Evolutionary conservation across 2,797 vertebrate genomes (phyloP), one percentile per base, ranked within the genome.

Genomic region (Chelidonichthys spinosus): DNA sequence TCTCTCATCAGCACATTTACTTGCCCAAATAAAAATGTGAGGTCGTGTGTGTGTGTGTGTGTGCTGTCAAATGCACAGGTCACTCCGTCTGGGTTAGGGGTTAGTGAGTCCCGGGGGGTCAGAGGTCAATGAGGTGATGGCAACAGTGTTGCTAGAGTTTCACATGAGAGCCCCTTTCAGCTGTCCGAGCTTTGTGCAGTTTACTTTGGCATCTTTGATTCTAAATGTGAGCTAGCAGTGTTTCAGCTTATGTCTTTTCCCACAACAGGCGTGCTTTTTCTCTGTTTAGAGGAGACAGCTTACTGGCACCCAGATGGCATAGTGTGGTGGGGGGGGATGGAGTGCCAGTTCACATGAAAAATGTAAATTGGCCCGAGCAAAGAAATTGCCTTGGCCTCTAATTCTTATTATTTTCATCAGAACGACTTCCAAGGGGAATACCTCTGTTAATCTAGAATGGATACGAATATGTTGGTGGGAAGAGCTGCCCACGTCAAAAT

Each of bases 1-100:
- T 94, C 94, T 94, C 85, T 87, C 82, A 83, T 79, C 78, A 52
- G 40, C 55, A 66, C 72, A 86, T 47, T 60, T 63, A 67, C 80
- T 78, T 73, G 54, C 54, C 60, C 64, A 69, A 76, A 74, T 68
- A 73, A 44, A 75, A 81, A 72, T 70, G 71, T 73, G 67, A 61
- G 14, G 61, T 13, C 13, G 72, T 75, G 81, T 69, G 71, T 69
- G 50, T 62, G 60, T 47, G 6, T 53, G 25, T 53, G 52, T 32
- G 42, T 73, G 72, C 56, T 79, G 64, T 77, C 79, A 71, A 33
- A 37, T 4, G 7, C 53, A 32, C 43, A 15, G 70, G 25, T 62
- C 76, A 58, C 39, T 73, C 35, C 0, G 17, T 83, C 63, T 58
- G 43, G 74, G 69, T 76, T 61, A 52, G 37, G 67, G 85, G 84